phyloP scores from a whole-genome alignment of 1,140 invertebrate genomes.

The Euwallacea similis region DNA sequence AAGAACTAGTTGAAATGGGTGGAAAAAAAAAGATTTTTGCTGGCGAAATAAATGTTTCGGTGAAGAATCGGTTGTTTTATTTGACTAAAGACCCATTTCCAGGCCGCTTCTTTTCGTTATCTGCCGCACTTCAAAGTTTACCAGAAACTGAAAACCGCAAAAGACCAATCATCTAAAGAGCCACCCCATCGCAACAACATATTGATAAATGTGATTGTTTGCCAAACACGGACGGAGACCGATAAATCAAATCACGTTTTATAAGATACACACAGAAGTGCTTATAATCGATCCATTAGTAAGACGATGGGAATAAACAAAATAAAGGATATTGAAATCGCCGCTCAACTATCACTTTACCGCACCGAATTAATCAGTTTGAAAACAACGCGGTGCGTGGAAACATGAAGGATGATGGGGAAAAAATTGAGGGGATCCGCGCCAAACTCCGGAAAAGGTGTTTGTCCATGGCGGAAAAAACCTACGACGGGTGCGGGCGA shows the following conservation, averaged over 20 bases:
- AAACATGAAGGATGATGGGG: conserved; percentile 12
- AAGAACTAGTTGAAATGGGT: no score
- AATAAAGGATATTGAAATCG: conserved; percentile 25
- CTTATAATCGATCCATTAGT: conserved; percentile 8
- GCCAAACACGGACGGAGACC: not conserved
- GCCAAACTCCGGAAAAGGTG: not conserved
- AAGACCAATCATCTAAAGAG: not conserved
- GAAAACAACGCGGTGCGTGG: conserved; percentile 8
- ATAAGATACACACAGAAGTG: conserved; percentile 1
- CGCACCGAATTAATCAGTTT: conserved; percentile 19
- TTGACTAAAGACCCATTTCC: no score
- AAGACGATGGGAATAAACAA: conserved; percentile 11
- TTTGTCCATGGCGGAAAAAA: not conserved
- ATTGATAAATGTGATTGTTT: conserved; percentile 10
- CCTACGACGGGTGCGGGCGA: conserved; percentile 31
- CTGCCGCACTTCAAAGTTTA: not conserved
- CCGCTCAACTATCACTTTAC: conserved; percentile 45
- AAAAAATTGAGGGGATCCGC: not conserved
- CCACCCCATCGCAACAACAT: not conserved
- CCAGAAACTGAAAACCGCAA: not conserved
- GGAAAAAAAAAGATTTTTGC: no score
- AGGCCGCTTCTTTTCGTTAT: no score
- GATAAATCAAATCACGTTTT: conserved; percentile 17
- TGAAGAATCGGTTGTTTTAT: no score
- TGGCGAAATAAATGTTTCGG: no score